Evolutionary conservation across 2,113 vertebrate genomes (phyloP).

Genomic region (Gnathonemus longibarbis): DNA sequence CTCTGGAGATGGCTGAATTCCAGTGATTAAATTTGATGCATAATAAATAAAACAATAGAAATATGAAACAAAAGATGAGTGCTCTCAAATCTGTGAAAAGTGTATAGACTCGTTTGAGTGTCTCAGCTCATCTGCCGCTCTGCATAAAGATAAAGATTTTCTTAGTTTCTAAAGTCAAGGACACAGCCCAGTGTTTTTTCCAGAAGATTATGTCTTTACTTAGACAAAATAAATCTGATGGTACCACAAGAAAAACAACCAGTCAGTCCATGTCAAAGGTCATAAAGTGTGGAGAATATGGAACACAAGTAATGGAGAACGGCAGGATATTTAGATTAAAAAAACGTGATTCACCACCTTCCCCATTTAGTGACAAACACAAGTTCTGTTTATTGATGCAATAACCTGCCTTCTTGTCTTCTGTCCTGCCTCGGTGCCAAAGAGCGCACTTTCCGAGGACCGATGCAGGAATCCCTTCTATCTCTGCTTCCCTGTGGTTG

Average conservation of each 20-base stretch:
- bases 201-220: neutral
- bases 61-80: neutral
- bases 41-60: neutral
- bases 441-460: neutral
- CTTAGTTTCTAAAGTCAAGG: neutral
- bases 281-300: neutral
- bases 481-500: neutral
- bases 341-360: neutral
- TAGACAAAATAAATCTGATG: neutral
- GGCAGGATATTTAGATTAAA: neutral
- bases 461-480: neutral
- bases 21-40: neutral
- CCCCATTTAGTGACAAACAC: neutral
- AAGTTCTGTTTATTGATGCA: neutral
- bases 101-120: neutral
- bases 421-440: neutral
- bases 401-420: neutral
- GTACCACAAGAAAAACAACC: neutral
- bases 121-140: neutral
- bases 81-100: neutral
- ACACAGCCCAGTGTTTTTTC: neutral
- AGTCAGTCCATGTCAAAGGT: neutral
- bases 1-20: neutral
- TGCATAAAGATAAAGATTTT: neutral
- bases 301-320: neutral